Evolutionary conservation across 2,888 invertebrate genomes (phyloP).

Genomic region (Drosophila greeni): DNA sequence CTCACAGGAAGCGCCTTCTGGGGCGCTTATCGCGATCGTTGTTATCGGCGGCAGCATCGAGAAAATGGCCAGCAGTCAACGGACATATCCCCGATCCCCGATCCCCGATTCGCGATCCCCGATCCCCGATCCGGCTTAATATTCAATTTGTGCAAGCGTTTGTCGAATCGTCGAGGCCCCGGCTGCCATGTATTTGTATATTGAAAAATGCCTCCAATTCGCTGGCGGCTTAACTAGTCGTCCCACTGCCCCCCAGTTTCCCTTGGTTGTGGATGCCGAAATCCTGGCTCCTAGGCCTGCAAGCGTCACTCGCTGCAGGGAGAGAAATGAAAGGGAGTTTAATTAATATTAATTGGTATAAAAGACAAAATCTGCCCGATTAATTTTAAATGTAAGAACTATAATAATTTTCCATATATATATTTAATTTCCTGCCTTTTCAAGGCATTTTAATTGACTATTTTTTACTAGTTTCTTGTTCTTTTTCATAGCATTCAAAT

Average conservation of each 20-base stretch:
- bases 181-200: constrained; percentile 61
- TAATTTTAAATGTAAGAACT: no score
- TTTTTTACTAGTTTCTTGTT: no score
- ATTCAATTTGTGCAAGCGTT: constrained; percentile 70
- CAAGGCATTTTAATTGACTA: no score
- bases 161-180: constrained; percentile 50
- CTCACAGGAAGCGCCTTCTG: constrained; percentile 58
- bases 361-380: no score
- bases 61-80: constrained; percentile 25
- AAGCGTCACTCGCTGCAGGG: constrained; percentile 6
- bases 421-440: no score
- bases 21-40: constrained; percentile 62
- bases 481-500: not conserved
- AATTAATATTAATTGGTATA: not conserved
- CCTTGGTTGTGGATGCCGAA: constrained; percentile 3
- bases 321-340: not conserved
- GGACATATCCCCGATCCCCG: constrained; percentile 3
- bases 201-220: constrained; percentile 53
- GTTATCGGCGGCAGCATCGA: constrained; percentile 51
- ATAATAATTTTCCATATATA: not conserved
- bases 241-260: constrained; percentile 10
- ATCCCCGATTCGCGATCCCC: not conserved
- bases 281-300: constrained; percentile 9
- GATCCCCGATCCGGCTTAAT: constrained; percentile 56
- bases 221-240: constrained; percentile 49